phyloP scores from a whole-genome alignment of 1,140 invertebrate species.

The Orchestia grillus region DNA sequence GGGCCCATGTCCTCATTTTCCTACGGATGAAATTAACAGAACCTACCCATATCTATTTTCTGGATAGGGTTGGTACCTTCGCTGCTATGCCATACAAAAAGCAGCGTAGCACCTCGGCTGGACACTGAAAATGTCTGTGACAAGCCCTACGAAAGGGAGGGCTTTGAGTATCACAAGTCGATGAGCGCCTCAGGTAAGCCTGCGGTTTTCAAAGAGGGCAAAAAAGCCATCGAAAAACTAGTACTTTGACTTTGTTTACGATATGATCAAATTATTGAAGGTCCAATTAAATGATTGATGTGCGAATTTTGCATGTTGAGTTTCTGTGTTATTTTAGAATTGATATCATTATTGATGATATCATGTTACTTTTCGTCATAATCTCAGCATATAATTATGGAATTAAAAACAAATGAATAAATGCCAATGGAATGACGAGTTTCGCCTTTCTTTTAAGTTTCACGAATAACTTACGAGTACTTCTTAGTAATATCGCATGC shows the following conservation, averaged over 20 bases:
- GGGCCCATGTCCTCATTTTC: neutral
- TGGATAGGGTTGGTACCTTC: neutral
- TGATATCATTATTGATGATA: too few species aligned
- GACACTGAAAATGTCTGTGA: neutral
- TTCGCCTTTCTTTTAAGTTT: too few species aligned
- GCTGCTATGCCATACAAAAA: neutral
- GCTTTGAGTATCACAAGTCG: neutral
- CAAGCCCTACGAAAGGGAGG: neutral
- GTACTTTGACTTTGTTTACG: neutral
- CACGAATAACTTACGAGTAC: too few species aligned
- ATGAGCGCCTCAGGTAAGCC: neutral
- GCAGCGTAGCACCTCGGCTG: neutral
- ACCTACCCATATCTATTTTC: neutral
- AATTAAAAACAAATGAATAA: too few species aligned
- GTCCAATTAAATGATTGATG: too few species aligned
- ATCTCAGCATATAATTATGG: too few species aligned
- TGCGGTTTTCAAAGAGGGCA: neutral
- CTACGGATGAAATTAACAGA: neutral
- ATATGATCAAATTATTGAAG: neutral
- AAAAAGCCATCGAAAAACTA: neutral
- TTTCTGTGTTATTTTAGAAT: too few species aligned
- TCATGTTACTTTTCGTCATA: too few species aligned
- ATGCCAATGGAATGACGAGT: too few species aligned
- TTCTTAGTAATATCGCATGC: too few species aligned
- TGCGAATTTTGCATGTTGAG: too few species aligned